Base-by-base conservation (phyloP, 2,888 invertebrate genomes). In the Nomada ruficornis region DNA sequence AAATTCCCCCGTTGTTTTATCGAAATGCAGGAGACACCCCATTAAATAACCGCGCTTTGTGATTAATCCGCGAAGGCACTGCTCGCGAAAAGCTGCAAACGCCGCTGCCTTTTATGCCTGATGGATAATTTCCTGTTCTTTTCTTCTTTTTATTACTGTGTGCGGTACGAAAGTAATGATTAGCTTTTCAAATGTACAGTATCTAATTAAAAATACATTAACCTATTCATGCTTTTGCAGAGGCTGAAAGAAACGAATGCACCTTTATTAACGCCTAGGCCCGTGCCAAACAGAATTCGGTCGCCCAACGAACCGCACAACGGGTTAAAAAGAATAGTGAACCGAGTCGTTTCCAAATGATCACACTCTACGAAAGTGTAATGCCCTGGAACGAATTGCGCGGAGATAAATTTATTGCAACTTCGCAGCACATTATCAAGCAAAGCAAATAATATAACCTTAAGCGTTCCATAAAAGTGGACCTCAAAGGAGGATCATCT, bases 1-100 rank as follows among this genome's bases (percentile, higher is more conserved):
- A 57, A 73, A 73, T 60, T 71, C 36, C 11, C 15, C 59, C 29
- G 70, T 47, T 47, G 69, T n/a, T 60, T 70, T 60, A 62, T 62
- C 36, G 60, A 62, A 20, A 71, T 52, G 50, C 70, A 18, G 50
- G 50, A 50, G 70, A 18, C 20, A 9, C 7, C 13, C 36, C 36
- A 60, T 68, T 57, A 29, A 71, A 42, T 68, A 68, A 18, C 13
- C 20, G 20, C 11, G 47, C n/a, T n/a, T 23, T 36, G n/a, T 18
- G 60, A 71, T 71, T 62, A 60, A 62, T 60, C 50, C 60, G 18
- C 20, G 20, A 60, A 20, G 4, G 50, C 62, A 50, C 29, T 50
- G 20, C 60, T 50, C 60, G 60, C 29, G 50, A 62, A 62, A 44
- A 3, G 55, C 15, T 15, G 15, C 18, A 1, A 23, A 13, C 55